Evolutionary conservation across 2,888 invertebrate species (phyloP), one percentile per base, ranked within the genome.

Genomic region (Brenthis ino): DNA sequence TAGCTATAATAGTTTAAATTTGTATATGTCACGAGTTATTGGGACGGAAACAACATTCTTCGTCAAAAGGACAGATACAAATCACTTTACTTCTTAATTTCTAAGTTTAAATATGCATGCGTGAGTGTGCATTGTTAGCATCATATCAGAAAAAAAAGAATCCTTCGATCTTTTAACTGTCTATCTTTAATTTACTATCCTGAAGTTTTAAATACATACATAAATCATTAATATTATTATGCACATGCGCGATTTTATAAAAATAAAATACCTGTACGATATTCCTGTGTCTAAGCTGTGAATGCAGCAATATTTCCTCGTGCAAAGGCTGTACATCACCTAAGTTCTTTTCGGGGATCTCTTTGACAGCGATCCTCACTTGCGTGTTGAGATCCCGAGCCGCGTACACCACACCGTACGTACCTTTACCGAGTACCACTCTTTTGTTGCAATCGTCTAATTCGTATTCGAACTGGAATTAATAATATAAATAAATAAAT

Each of bases 321-420:
- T 99, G 99, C 75, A 99, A 89, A 0, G 99, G 99, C 85, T 99
- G 99, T 0, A 99, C 98, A 80, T 98, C 98, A 0, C 98, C 98
- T 3, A 98, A 94, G 88, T 98, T 98, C 85, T 97, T 96, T 88
- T 99, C 99, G 0, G 98, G 98, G 72, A 99, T 98, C 93, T 99
- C 99, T 87, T 99, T 99, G 20, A 99, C 98, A 3, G 99, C 99
- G 77, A 99, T 99, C 71, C 98, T 94, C 76, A 96, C 96, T 94
- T 98, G 99, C 0, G 98, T 99, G 85, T 96, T 97, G 74, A 97
- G 94, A 89, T 99, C 99, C 2, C 98, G 91, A 0, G 99, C 99
- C 0, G 99, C 98, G 86, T 96, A 99, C 6, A 99, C 99, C 0
- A 96, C 94, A 11, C 99, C 99, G 85, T 98, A 99, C 0, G 99